These are phyloP conservation scores for Ophioninae sp. DNA, from an alignment of 2,888 invertebrate genomes.

Conservation along the genomic window DNA sequence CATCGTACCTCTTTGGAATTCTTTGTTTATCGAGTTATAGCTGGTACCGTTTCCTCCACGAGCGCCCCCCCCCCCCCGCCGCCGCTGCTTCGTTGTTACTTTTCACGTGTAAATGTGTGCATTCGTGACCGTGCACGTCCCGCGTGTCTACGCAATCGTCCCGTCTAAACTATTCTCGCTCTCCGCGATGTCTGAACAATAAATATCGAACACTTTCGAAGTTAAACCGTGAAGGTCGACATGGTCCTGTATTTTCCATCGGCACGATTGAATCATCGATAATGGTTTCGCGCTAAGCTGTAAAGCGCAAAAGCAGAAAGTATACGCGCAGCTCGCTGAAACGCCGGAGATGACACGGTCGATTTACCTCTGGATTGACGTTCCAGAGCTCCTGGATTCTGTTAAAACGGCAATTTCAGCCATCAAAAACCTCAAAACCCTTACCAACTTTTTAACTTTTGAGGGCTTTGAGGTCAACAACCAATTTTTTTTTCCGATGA, in stretches of 20 bases:
- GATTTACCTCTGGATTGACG: too few relatives aligned
- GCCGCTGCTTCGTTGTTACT: too few relatives aligned
- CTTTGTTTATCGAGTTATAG: slow-evolving; percentile 57
- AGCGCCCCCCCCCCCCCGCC: too few relatives aligned
- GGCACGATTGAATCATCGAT: too few relatives aligned
- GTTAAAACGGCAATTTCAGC: too few relatives aligned
- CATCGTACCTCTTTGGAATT: slow-evolving; percentile 56
- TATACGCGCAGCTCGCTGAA: not conserved
- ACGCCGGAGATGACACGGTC: too few relatives aligned
- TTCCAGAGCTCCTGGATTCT: too few relatives aligned
- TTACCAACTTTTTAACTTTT: too few relatives aligned
- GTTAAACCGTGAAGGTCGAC: not conserved
- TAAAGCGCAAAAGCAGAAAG: not conserved
- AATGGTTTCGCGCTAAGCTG: too few relatives aligned
- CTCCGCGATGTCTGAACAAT: not conserved
- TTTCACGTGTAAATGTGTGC: not conserved
- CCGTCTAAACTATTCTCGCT: slow-evolving; percentile 4
- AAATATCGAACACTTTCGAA: not conserved
- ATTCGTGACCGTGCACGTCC: not conserved
- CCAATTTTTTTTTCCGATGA: too few relatives aligned
- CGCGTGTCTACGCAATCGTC: not conserved
- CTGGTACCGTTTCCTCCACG: not conserved
- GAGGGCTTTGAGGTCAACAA: too few relatives aligned
- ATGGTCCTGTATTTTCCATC: not conserved
- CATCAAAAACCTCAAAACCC: too few relatives aligned